Base-by-base conservation (phyloP, 2,888 invertebrate species). In the Cremastobaeus sp. region DNA sequence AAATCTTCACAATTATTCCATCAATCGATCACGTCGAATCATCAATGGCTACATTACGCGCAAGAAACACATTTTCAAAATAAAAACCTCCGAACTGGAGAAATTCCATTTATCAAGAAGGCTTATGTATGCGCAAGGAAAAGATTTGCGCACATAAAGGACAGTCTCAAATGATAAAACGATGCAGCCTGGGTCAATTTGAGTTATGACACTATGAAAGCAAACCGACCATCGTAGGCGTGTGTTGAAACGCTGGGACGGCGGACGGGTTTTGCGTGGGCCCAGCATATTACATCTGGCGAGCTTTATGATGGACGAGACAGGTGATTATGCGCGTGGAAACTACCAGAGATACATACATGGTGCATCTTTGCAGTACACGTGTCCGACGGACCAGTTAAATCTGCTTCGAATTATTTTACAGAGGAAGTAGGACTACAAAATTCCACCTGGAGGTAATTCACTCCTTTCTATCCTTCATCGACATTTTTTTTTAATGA, bases 301-400 rank as follows among this genome's bases (percentile, higher is more conserved):
- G 78, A 77, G 64, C 64, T 79, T 84, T 84, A 85, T 85, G 86
- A 85, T 85, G 86, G 82, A 85, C 85, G 86, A 86, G 86, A 86
- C 86, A 86, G 85, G 86, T 86, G 86, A 86, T 86, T 86, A 86
- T 83, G 85, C 84, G 84, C 83, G 84, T 83, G 82, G 82, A 84
- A 85, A 85, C 84, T 83, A 84, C 81, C 82, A 83, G 79, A 78
- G 68, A 55, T 52, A 59, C 64, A 65, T 75, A 64, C 59, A 64
- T 45, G 52, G 35, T 37, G 65, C 48, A 57, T 66, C 55, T 45
- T 21, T 17, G 14, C 15, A 4, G 28, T 47, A 73, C 69, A 70
- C 66, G 73, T 66, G 57, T 73, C 62, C 57, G 48, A 52, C 60
- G 55, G 34, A 41, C 25, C 66, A 34, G 35, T 60, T 66, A 60